A percentile compares a stretch with the other conserved stretches of the same genome.
Evolutionary conservation across 2,888 invertebrate genomes (phyloP).

Genomic region (Caenorhabditis macrosperma): DNA sequence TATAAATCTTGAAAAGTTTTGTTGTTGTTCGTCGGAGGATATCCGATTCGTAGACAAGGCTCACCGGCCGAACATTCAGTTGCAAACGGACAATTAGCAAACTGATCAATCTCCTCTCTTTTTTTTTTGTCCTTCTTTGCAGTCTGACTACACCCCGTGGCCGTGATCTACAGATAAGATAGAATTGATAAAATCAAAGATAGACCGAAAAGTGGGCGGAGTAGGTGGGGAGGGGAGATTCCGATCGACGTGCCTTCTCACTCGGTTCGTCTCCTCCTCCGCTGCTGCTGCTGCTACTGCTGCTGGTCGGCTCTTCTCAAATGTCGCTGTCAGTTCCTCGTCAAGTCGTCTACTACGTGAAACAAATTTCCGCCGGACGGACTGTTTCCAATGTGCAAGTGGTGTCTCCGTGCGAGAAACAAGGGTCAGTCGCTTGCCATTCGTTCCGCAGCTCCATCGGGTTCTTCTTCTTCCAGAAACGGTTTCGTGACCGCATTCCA

Average conservation of each 20-base stretch:
- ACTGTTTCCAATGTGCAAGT: slow-evolving; percentile 48
- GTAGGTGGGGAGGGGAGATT: background rate
- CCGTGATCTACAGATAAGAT: slow-evolving; percentile 37
- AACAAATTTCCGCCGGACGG: slow-evolving; percentile 34
- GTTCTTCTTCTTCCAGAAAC: background rate
- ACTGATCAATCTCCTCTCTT: slow-evolving; percentile 30
- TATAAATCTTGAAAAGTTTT: slow-evolving; percentile 8
- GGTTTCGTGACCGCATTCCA: slow-evolving; percentile 31
- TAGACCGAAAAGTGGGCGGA: slow-evolving; percentile 21
- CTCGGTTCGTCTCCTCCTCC: slow-evolving; percentile 13
- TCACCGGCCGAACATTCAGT: background rate
- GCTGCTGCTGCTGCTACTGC: slow-evolving; percentile 2
- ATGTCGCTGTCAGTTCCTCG: slow-evolving; percentile 53
- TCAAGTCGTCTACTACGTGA: slow-evolving; percentile 50
- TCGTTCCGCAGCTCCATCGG: background rate
- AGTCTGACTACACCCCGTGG: slow-evolving; percentile 50
- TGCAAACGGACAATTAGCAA: slow-evolving; percentile 13
- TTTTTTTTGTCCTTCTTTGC: slow-evolving; percentile 25
- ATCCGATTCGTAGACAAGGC: too few relatives aligned
- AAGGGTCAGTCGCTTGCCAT: slow-evolving; percentile 26
- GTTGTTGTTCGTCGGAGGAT: background rate
- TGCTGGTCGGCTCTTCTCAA: slow-evolving; percentile 37
- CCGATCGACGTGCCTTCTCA: background rate
- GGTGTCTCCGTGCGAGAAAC: slow-evolving; percentile 51
- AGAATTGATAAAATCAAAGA: slow-evolving; percentile 43